Evolutionary conservation across 2,888 invertebrate genomes (phyloP).

Genomic region (Trichogramma dendrolimi): DNA sequence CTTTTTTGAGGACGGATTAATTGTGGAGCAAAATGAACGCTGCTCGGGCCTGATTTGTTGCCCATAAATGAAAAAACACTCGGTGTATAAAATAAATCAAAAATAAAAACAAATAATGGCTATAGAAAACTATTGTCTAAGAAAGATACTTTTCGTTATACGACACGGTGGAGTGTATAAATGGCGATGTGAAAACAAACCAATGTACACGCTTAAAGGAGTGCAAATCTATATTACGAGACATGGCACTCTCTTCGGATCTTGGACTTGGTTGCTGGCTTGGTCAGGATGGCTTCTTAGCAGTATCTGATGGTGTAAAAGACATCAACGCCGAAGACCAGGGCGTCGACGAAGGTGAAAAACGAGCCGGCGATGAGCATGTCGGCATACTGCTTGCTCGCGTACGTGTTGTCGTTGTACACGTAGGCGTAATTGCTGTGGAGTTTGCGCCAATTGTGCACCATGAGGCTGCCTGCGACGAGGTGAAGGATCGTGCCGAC

Average conservation of each 20-base stretch:
- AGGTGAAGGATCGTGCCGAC: constrained; percentile 63
- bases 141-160: too few relatives aligned
- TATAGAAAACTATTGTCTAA: too few relatives aligned
- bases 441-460: constrained; percentile 54
- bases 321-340: constrained; percentile 62
- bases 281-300: constrained; percentile 26
- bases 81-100: too few relatives aligned
- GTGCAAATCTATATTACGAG: too few relatives aligned
- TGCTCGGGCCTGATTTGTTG: too few relatives aligned
- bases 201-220: too few relatives aligned
- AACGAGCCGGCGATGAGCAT: constrained; percentile 64
- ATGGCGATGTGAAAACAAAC: too few relatives aligned
- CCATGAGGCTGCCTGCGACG: constrained; percentile 63
- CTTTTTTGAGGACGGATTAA: too few relatives aligned
- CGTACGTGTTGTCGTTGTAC: constrained; percentile 55
- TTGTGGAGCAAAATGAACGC: too few relatives aligned
- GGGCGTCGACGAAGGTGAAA: constrained; percentile 61
- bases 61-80: too few relatives aligned
- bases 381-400: constrained; percentile 65
- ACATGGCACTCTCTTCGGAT: not conserved
- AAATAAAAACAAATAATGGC: too few relatives aligned
- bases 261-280: not conserved
- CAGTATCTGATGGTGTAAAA: constrained; percentile 57
- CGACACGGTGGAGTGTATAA: too few relatives aligned
- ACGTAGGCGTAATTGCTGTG: constrained; percentile 44